These are phyloP conservation scores for Torymus aiolomorphi DNA, from an alignment of 2,888 invertebrate species.

Conservation along the genomic window DNA sequence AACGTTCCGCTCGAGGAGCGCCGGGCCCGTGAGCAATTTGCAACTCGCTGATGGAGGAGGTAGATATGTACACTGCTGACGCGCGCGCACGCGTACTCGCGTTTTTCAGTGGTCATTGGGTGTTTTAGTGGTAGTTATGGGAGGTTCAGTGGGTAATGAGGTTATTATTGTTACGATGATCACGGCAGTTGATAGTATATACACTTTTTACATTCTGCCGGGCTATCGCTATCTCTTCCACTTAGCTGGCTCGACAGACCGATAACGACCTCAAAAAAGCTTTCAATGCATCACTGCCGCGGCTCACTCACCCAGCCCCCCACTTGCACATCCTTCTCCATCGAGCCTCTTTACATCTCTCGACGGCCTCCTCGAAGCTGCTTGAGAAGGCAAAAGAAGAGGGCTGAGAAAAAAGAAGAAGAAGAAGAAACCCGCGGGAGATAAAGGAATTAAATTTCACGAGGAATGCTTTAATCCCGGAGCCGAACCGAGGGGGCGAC, in stretches of 20 bases:
- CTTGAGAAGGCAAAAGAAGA: background rate
- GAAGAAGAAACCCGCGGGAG: background rate
- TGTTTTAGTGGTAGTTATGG: too few species aligned
- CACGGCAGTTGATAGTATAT: too few species aligned
- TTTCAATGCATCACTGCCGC: constrained; percentile 6
- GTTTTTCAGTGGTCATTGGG: too few species aligned
- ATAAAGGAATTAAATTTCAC: constrained; percentile 49
- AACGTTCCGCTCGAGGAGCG: constrained; percentile 8
- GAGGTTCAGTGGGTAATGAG: too few species aligned
- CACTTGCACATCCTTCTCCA: background rate
- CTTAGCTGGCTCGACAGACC: background rate
- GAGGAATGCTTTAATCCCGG: constrained; percentile 30
- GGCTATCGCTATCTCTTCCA: background rate
- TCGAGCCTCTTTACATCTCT: background rate
- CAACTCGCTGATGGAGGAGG: too few species aligned
- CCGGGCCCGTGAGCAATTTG: background rate
- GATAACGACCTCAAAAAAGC: constrained; percentile 11
- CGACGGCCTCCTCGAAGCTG: constrained; percentile 1
- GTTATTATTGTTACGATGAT: too few species aligned
- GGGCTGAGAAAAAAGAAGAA: background rate
- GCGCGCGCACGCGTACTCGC: too few species aligned
- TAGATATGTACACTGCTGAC: too few species aligned
- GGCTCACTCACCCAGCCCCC: background rate
- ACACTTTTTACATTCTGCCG: too few species aligned
- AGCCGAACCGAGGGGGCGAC: background rate